Evolutionary conservation across 2,797 vertebrate species (phyloP).

Genomic region (Microchirus variegatus): DNA sequence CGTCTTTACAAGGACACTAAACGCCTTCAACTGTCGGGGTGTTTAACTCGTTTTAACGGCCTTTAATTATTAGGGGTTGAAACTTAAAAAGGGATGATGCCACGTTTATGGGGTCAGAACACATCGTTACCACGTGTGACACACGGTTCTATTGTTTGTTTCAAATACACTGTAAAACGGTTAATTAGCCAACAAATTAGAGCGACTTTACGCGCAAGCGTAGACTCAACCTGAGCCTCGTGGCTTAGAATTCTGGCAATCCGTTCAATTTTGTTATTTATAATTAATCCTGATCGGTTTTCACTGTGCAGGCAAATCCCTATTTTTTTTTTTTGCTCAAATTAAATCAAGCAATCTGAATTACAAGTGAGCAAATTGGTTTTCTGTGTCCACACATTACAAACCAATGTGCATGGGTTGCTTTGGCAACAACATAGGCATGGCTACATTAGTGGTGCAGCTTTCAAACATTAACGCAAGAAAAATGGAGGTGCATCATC

Average conservation of each 20-base stretch:
- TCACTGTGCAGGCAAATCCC: too few relatives aligned
- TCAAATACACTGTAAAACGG: slow-evolving; percentile 46
- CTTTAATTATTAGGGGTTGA: slow-evolving; percentile 57
- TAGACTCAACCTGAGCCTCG: not conserved
- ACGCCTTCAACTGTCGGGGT: slow-evolving; percentile 31
- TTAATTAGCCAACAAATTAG: slow-evolving; percentile 34
- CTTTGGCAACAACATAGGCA: too few relatives aligned
- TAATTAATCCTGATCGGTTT: not conserved
- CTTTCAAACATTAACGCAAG: too few relatives aligned
- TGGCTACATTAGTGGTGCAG: too few relatives aligned
- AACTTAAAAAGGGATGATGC: slow-evolving; percentile 57
- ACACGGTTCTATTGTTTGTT: slow-evolving; percentile 50
- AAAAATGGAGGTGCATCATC: too few relatives aligned
- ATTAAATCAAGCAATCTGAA: too few relatives aligned
- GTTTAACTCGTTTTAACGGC: slow-evolving; percentile 37
- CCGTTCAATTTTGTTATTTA: not conserved
- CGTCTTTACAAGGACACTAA: slow-evolving; percentile 19
- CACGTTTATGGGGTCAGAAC: slow-evolving; percentile 68
- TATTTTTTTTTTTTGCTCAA: too few relatives aligned
- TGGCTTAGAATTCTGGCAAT: not conserved
- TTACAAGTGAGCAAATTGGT: too few relatives aligned
- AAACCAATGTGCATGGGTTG: too few relatives aligned
- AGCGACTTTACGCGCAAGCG: too few relatives aligned
- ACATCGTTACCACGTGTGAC: slow-evolving; percentile 57
- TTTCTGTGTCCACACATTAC: too few relatives aligned